Evolutionary conservation across 1,140 invertebrate genomes (phyloP), one percentile per base, ranked within the genome.

Genomic region (Atopsyche davidsoni): DNA sequence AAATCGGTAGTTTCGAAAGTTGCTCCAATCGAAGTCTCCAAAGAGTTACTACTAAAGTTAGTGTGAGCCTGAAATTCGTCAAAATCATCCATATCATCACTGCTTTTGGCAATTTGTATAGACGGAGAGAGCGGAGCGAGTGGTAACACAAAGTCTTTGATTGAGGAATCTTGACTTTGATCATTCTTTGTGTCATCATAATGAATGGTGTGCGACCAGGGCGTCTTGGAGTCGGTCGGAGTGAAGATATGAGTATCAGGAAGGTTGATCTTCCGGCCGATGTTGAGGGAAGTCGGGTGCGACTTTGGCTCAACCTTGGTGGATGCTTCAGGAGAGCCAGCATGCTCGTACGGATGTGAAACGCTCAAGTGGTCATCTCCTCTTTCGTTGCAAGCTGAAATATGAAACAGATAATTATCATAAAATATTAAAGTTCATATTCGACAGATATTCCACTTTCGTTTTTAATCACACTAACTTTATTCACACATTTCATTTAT

Each of bases 181-280:
- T n/a, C 13, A 11, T 18, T 50, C n/a, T 49, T 25, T 61, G 50
- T 38, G 62, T 55, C 61, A 49, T 68, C 62, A 47, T 74, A 71
- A 53, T 74, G 71, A 46, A 72, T 72, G 9, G 71, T 74, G 61
- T 70, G 71, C 11, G 71, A 74, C 55, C 68, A 65, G 7, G 71
- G 71, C 31, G 64, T 70, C 59, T 74, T 68, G 3, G 70, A 74
- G 53, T 74, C 68, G 14, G 68, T 70, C 6, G 72, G 72, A 21
- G 72, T 74, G 55, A 72, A 74, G 22, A 74, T 74, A 52, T 74
- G 72, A 16, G 72, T 74, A 40, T 74, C 72, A 9, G 72, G 72
- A 31, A 74, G 60, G 58, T 63, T 74, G 13, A 72, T 72, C 57
- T 74, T 70, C 21, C 72, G 46, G 40, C 71, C 55, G 21, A 57